phyloP scores from a whole-genome alignment of 2,113 vertebrate species.

The Heterotis niloticus region DNA sequence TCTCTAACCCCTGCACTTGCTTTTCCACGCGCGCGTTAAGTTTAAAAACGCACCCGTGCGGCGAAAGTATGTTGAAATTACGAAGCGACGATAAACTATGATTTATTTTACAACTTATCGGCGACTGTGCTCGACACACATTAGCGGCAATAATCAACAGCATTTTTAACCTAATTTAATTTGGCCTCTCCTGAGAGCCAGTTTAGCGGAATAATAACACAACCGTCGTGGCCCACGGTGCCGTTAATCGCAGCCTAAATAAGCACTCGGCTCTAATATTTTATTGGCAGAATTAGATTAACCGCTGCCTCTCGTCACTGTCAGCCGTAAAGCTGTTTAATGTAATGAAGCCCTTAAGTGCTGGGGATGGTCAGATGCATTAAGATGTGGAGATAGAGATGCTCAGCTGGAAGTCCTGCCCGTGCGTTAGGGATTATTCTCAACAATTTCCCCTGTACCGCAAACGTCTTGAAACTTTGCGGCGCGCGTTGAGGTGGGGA shows the following conservation, averaged over 20 bases:
- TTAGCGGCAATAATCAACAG: conserved; percentile 84
- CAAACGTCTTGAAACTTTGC: too few species aligned
- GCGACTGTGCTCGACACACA: conserved; percentile 87
- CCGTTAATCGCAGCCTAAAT: conserved; percentile 80
- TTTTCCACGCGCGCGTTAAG: background rate
- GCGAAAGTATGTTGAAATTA: conserved; percentile 70
- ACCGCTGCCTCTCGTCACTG: conserved; percentile 79
- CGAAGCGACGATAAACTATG: conserved; percentile 80
- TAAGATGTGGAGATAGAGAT: conserved; percentile 58
- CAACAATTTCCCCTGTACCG: background rate
- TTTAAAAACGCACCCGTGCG: background rate
- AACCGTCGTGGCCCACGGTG: conserved; percentile 74
- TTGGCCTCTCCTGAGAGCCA: conserved; percentile 81
- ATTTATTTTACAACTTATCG: conserved; percentile 87
- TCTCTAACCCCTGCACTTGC: too few species aligned
- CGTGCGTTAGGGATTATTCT: background rate
- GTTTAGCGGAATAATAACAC: conserved; percentile 82
- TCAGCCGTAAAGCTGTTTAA: conserved; percentile 79
- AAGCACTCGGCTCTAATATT: conserved; percentile 83
- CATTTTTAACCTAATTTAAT: conserved; percentile 87
- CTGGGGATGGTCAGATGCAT: conserved; percentile 71
- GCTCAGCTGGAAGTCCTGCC: background rate
- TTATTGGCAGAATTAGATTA: conserved; percentile 89
- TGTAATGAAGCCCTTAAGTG: conserved; percentile 79
- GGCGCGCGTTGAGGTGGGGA: too few species aligned